Percentiles rank a stretch among this genome's conserved stretches.
These are phyloP conservation scores for Heliconius aoede DNA, from an alignment of 2,888 invertebrate species.

Conservation along the genomic window DNA sequence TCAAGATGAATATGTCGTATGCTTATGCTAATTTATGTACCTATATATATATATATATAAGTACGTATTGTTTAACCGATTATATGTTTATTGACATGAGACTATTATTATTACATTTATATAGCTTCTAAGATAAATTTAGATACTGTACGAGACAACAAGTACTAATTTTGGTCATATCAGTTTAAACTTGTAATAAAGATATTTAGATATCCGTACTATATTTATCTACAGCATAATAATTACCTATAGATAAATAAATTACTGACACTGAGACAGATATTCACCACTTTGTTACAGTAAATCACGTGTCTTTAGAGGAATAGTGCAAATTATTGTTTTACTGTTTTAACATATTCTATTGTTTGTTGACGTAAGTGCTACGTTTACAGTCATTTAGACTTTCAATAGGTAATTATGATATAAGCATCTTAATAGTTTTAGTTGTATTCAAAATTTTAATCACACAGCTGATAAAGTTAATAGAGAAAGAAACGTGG, in stretches of 20 bases:
- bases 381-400: not conserved
- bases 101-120: not conserved
- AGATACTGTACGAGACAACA: not conserved
- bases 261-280: not conserved
- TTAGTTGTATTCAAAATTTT: not conserved
- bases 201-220: not conserved
- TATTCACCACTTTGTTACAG: slow-evolving; percentile 5
- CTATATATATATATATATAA: not conserved
- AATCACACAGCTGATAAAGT: not conserved
- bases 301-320: not conserved
- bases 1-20: not conserved
- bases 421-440: not conserved
- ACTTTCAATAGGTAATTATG: not conserved
- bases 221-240: not conserved
- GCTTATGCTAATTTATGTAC: not conserved
- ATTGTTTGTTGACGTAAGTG: slow-evolving; percentile 6
- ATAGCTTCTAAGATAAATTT: not conserved
- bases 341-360: not conserved
- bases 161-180: not conserved
- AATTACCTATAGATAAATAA: slow-evolving; percentile 15
- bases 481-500: not conserved
- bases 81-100: not conserved
- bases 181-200: not conserved
- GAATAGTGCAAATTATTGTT: not conserved
- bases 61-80: not conserved